phyloP scores from a whole-genome alignment of 2,888 invertebrate species.

The Perdita meconis region DNA sequence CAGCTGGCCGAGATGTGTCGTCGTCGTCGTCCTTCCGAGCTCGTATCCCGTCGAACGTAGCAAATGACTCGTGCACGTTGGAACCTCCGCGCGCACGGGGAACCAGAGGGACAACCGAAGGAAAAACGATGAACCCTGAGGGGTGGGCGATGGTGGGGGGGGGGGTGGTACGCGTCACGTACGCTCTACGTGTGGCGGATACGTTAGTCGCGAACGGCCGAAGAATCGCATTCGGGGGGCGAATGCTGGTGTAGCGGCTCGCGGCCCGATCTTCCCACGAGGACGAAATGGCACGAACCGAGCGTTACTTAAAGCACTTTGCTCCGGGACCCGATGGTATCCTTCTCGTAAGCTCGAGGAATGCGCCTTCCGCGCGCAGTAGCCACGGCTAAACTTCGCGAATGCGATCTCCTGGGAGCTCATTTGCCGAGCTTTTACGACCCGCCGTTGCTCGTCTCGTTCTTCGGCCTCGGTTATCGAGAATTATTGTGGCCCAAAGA shows the following conservation, averaged over 20 bases:
- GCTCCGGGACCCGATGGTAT: slow-evolving; percentile 30
- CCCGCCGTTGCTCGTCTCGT: slow-evolving; percentile 17
- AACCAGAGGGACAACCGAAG: slow-evolving; percentile 40
- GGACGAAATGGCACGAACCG: slow-evolving; percentile 51
- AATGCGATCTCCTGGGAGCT: slow-evolving; percentile 49
- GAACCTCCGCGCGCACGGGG: slow-evolving; percentile 40
- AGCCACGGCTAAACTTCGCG: slow-evolving; percentile 38
- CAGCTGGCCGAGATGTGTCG: slow-evolving; percentile 74
- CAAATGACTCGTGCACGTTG: slow-evolving; percentile 74
- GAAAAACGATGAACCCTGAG: slow-evolving; percentile 37
- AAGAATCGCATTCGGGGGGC: slow-evolving; percentile 62
- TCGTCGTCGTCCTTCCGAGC: slow-evolving; percentile 42
- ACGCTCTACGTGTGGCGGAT: slow-evolving; percentile 73
- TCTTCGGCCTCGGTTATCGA: slow-evolving; percentile 2
- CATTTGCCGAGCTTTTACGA: slow-evolving; percentile 49
- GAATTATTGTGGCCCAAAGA: neutral
- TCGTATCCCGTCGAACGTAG: slow-evolving; percentile 66
- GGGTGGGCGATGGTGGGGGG: slow-evolving; percentile 12
- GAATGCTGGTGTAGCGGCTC: slow-evolving; percentile 35
- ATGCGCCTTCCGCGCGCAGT: slow-evolving; percentile 4
- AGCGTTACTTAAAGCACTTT: slow-evolving; percentile 64
- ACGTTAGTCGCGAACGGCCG: slow-evolving; percentile 71
- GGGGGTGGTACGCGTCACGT: slow-evolving; percentile 71
- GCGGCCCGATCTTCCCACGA: slow-evolving; percentile 65
- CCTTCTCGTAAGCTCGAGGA: slow-evolving; percentile 38